These are phyloP conservation scores for Gorsachius goisagi DNA, from an alignment of 2,113 vertebrate genomes.

Conservation along the genomic window DNA sequence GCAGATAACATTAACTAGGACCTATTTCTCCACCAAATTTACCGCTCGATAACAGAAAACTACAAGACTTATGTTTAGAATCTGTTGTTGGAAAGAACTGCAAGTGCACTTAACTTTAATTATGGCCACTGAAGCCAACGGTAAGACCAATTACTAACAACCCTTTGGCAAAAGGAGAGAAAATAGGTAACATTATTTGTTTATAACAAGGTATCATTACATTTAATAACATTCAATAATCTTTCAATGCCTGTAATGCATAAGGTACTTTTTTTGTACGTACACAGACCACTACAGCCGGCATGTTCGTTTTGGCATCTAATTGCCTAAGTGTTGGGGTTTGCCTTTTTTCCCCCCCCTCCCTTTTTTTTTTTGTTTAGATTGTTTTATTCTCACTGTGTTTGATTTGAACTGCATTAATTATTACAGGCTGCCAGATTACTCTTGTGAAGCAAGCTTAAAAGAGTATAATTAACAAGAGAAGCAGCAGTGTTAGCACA, in stretches of 20 bases:
- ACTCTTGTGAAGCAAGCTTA: slow-evolving; percentile 58
- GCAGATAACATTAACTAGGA: background rate
- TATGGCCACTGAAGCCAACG: background rate
- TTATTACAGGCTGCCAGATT: slow-evolving; percentile 52
- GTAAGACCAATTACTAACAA: background rate
- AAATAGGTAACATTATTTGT: background rate
- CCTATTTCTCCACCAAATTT: background rate
- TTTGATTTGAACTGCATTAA: slow-evolving; percentile 60
- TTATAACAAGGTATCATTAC: background rate
- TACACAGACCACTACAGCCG: background rate
- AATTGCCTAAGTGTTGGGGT: background rate
- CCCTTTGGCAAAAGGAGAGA: background rate
- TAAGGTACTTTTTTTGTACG: background rate
- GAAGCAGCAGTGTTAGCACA: slow-evolving; percentile 48
- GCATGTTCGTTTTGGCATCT: background rate
- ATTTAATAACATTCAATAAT: background rate
- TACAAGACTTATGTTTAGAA: background rate
- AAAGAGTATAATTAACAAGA: slow-evolving; percentile 65
- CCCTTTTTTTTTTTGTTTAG: background rate
- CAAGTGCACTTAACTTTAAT: background rate
- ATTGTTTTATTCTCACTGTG: background rate
- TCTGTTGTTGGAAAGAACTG: background rate
- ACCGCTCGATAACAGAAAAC: background rate
- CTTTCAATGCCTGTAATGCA: background rate
- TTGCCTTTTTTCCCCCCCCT: background rate